A percentile compares a stretch with the other conserved stretches of the same genome.
Evolutionary conservation across 2,888 invertebrate genomes (phyloP).

Genomic region (Drosophila nr. fundita): DNA sequence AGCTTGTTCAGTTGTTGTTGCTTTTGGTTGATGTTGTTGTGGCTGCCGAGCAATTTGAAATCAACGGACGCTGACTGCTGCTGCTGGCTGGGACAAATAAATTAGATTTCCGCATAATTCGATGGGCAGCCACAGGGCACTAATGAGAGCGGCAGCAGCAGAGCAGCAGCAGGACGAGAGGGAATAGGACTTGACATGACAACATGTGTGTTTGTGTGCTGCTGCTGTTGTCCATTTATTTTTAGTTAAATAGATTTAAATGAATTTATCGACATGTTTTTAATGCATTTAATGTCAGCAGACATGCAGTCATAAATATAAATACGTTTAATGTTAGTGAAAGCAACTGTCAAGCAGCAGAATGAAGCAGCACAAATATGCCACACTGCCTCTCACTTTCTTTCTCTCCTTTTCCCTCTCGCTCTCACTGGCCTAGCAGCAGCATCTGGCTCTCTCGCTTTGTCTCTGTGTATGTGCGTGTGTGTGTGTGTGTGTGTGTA

Average conservation of each 20-base stretch:
- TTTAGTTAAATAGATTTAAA: conserved; percentile 70
- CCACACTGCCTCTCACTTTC: conserved; percentile 34
- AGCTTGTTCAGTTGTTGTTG: conserved; percentile 18
- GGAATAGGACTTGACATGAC: not conserved
- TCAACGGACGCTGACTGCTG: conserved; percentile 38
- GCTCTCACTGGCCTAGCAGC: conserved; percentile 9
- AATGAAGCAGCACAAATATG: conserved; percentile 55
- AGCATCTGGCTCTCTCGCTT: conserved; percentile 14
- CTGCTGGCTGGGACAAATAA: conserved; percentile 48
- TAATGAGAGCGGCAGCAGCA: conserved; percentile 51
- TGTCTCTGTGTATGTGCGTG: conserved; percentile 21
- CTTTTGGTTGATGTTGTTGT: conserved; percentile 29
- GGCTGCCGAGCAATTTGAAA: conserved; percentile 50
- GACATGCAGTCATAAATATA: conserved; percentile 56
- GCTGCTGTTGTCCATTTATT: conserved; percentile 50
- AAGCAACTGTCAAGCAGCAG: conserved; percentile 43
- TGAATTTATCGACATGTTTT: conserved; percentile 66
- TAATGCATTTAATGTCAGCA: conserved; percentile 63
- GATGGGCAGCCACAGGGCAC: conserved; percentile 64
- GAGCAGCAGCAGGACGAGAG: conserved; percentile 12
- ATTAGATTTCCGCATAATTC: conserved; percentile 68
- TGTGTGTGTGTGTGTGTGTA: conserved; percentile 29
- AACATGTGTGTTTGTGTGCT: conserved; percentile 5
- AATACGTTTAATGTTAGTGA: conserved; percentile 65
- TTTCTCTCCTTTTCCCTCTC: conserved; percentile 12